Evolutionary conservation across 1,140 invertebrate species (phyloP).

Genomic region (Drosophila tani): DNA sequence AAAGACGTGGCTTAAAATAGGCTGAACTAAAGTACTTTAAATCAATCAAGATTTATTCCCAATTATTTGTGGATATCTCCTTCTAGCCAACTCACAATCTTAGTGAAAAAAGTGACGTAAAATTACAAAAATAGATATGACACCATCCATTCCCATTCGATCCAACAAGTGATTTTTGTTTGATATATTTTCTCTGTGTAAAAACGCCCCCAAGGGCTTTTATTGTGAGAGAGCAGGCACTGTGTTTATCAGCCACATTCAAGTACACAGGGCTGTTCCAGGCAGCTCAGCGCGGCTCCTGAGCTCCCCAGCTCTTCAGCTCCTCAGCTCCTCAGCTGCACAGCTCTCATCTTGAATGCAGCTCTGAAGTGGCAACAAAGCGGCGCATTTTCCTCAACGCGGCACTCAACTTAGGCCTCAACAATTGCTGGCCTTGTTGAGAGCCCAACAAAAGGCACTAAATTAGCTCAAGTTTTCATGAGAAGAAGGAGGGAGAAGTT

Average conservation of each 20-base stretch:
- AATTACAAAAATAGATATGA: slow-evolving; percentile 2
- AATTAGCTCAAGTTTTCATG: slow-evolving; percentile 16
- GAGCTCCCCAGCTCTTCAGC: background rate
- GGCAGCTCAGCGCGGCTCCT: background rate
- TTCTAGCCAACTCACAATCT: no score
- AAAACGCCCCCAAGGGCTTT: background rate
- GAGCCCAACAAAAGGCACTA: slow-evolving; percentile 29
- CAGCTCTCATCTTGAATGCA: slow-evolving; percentile 7
- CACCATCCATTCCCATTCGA: background rate
- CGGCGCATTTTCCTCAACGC: slow-evolving; percentile 42
- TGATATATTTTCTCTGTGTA: slow-evolving; percentile 5
- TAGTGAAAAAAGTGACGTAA: no score
- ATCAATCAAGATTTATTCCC: background rate
- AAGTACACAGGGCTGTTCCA: slow-evolving; percentile 16
- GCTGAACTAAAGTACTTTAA: background rate
- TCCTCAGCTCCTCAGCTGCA: background rate
- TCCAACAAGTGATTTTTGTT: background rate
- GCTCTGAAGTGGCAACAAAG: slow-evolving; percentile 40
- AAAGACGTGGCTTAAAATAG: no score
- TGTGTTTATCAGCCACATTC: slow-evolving; percentile 17
- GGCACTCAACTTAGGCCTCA: slow-evolving; percentile 13
- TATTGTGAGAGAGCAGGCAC: slow-evolving; percentile 6
- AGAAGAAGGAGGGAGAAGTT: background rate
- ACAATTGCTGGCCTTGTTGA: slow-evolving; percentile 35
- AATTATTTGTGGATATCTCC: no score